phyloP scores from a whole-genome alignment of 2,113 vertebrate species.

The Actinemys pallida region DNA sequence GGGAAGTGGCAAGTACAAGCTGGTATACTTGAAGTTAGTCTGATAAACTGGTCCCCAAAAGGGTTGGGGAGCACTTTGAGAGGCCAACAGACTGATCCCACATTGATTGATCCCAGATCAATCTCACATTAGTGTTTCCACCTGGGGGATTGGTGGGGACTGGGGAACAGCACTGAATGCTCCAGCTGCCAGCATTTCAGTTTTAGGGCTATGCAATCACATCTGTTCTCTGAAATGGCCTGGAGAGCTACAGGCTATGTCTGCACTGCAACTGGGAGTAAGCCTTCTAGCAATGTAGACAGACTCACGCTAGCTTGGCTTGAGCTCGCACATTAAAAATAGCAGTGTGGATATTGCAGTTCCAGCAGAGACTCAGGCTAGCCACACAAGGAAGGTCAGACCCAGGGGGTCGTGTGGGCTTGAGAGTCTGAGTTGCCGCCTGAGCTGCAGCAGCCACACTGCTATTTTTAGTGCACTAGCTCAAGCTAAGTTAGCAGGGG shows the following conservation, averaged over 20 bases:
- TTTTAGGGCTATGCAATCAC: not conserved
- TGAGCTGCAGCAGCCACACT: not conserved
- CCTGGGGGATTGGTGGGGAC: not conserved
- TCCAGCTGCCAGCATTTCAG: not conserved
- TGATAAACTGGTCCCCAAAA: not conserved
- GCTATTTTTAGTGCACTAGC: not conserved
- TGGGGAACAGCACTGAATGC: not conserved
- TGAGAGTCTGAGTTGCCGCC: not conserved
- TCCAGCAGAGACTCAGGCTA: not conserved
- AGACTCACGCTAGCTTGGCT: not conserved
- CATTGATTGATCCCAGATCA: not conserved
- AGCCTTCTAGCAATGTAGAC: not conserved
- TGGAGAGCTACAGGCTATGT: no score
- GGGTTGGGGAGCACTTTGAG: not conserved
- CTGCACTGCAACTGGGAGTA: not conserved
- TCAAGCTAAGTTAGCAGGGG: not conserved
- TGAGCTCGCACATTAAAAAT: not conserved
- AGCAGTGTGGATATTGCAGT: not conserved
- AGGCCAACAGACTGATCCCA: not conserved
- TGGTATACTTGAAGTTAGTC: not conserved
- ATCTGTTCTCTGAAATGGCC: not conserved
- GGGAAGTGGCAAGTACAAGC: not conserved
- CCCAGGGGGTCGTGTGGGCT: not conserved
- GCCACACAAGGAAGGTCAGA: not conserved
- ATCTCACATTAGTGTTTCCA: not conserved